phyloP scores from a whole-genome alignment of 2,797 vertebrate species.

The Nasua narica region DNA sequence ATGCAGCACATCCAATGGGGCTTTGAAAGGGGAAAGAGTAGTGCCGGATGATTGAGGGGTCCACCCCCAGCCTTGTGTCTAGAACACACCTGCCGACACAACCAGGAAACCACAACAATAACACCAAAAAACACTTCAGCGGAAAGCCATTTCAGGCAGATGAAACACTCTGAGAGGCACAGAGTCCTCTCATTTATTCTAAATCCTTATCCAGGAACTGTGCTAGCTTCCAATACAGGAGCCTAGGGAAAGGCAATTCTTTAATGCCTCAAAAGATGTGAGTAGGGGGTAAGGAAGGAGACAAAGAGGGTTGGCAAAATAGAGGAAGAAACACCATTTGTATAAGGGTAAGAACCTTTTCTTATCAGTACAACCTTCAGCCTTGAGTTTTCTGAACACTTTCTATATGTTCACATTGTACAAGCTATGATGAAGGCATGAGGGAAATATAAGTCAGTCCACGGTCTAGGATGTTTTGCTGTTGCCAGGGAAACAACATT shows the following conservation, averaged over 20 bases:
- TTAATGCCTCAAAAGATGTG: constrained; percentile 6
- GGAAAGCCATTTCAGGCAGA: neutral
- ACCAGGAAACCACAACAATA: neutral
- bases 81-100: neutral
- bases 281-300: neutral
- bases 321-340: neutral
- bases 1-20: neutral
- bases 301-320: neutral
- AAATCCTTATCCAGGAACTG: neutral
- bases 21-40: neutral
- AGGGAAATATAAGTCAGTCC: neutral
- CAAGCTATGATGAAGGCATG: neutral
- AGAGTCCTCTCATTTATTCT: neutral
- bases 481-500: neutral
- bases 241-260: neutral
- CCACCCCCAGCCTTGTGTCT: neutral
- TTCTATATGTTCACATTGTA: neutral
- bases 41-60: neutral
- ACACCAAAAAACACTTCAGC: neutral
- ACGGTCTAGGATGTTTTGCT: neutral
- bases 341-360: neutral
- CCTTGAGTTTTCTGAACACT: neutral
- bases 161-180: neutral
- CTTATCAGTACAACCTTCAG: neutral
- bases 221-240: neutral